Evolutionary conservation across 2,888 invertebrate genomes (phyloP).

Genomic region (Lasius fuliginosus): DNA sequence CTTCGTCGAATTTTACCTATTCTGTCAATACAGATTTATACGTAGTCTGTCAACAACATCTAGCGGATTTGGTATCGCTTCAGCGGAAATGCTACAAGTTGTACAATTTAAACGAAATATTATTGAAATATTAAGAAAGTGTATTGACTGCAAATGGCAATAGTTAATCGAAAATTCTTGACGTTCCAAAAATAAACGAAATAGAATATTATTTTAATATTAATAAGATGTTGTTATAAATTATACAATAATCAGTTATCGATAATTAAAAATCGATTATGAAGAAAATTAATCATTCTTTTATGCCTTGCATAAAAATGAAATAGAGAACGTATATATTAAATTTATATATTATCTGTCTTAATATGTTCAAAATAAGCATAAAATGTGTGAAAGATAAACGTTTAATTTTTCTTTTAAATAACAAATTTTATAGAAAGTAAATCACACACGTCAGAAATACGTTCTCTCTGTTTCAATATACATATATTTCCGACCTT

Average conservation of each 20-base stretch:
- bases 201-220: background rate
- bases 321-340: background rate
- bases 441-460: background rate
- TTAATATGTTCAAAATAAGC: background rate
- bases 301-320: background rate
- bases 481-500: background rate
- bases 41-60: background rate
- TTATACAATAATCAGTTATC: background rate
- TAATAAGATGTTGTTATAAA: background rate
- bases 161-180: background rate
- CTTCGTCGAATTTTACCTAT: slow-evolving; percentile 16
- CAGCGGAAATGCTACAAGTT: background rate
- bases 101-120: background rate
- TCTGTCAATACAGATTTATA: background rate
- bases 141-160: slow-evolving; percentile 5
- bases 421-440: background rate
- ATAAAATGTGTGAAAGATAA: background rate
- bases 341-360: background rate
- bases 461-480: background rate
- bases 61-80: slow-evolving; percentile 10
- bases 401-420: background rate
- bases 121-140: background rate
- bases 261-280: background rate
- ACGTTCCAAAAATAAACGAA: background rate
- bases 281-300: too few relatives aligned